A percentile compares a stretch with the other conserved stretches of the same genome.
Conservation (phyloP, 2,888 invertebrate species). For the Kryphioiulus occultus region DNA sequence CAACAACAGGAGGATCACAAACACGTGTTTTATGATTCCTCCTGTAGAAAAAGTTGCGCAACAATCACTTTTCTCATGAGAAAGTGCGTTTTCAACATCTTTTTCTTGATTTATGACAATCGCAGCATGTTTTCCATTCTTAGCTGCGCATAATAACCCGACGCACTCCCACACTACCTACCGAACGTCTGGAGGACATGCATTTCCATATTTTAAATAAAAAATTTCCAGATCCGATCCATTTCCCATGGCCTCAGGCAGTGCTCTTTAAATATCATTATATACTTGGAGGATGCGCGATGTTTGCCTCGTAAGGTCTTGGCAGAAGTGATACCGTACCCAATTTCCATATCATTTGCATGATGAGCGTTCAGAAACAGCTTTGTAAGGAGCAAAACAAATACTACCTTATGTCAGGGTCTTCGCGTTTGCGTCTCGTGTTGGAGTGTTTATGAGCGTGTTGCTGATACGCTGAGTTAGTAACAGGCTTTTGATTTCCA, state of each 20-base stretch:
- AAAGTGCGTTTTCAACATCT: neutral
- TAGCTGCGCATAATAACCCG: neutral
- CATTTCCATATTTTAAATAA: neutral
- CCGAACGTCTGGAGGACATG: neutral
- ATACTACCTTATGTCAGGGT: neutral
- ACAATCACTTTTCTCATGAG: neutral
- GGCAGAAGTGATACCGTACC: neutral
- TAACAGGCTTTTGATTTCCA: slow-evolving; percentile 1
- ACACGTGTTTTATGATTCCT: neutral
- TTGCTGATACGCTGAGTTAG: neutral
- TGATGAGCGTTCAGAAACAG: neutral
- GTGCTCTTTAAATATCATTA: neutral
- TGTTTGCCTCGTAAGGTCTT: neutral
- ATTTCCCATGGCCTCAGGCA: neutral
- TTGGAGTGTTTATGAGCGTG: neutral
- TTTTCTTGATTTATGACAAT: neutral
- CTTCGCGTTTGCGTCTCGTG: neutral
- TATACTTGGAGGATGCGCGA: neutral
- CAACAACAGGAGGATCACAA: neutral
- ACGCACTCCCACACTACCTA: neutral
- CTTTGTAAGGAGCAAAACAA: neutral
- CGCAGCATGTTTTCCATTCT: neutral
- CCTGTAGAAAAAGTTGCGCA: neutral
- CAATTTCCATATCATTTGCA: slow-evolving; percentile 28
- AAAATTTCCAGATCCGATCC: neutral